Base-by-base conservation (phyloP, 1,140 invertebrate species). In the Hyphantria cunea region DNA sequence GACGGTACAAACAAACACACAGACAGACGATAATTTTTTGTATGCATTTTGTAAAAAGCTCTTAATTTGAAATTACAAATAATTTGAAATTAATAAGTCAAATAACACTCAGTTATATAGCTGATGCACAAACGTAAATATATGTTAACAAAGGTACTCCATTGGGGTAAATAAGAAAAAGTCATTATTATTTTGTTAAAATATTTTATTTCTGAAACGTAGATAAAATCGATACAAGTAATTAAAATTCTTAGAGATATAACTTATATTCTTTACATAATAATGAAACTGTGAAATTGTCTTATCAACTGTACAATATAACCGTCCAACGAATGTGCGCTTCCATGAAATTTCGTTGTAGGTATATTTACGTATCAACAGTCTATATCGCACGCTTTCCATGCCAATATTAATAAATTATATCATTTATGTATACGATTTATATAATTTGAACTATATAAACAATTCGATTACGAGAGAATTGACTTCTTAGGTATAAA, bases 171-270 rank as follows among this genome's bases (percentile, higher is more conserved):
- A 32, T 70, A 74, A 77, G 76, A 66, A 59, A 69, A 79, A 76
- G 61, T 34, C 45, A 52, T 59, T 68, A 54, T 77, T 61, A 62
- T 83, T 88, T 90, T 88, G 84, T 88, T 88, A 90, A 87, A 90
- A 87, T 90, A 87, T 86, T 90, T 90, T 90, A 90, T 86, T 90
- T 90, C 82, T 90, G 87, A 90, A 90, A 90, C 87, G 85, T 90
- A 90, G 87, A 90, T 90, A 90, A 90, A 90, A 90, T 88, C 79
- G 85, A 90, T 90, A 90, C 85, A 88, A 86, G 84, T 88, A 90
- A 87, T 87, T 87, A 86, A 89, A 90, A 86, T 80, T 86, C 85
- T 88, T 90, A 90, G 65, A 84, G 71, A 84, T 82, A 86, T 72
- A 84, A 86, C 87, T 90, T 90, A 90, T 76, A 76, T 72, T 86